Evolutionary conservation across 2,797 vertebrate genomes (phyloP), one percentile per base, ranked within the genome.

Genomic region (Fundulus diaphanus): DNA sequence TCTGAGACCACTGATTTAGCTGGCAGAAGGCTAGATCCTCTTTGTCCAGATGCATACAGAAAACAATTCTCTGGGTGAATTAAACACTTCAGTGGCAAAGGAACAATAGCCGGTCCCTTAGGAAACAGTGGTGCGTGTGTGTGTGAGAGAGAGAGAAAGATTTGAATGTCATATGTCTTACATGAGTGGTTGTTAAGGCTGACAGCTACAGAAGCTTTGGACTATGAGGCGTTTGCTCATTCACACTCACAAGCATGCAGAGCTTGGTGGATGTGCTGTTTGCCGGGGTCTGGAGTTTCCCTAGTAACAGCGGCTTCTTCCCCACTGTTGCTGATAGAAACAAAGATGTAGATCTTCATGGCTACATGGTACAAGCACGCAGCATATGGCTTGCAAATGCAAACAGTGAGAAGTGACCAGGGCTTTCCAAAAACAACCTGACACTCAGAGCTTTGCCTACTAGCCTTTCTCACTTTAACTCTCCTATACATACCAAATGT

Each of bases 1-100:
- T 85, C 80, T 76, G 91, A 91, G 90, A 89, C 85, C 59, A 44
- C 81, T 86, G 88, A 88, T 92, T 84, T 82, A 85, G 82, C 88
- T 89, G 89, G 86, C 85, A 90, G 88, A 68, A 61, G 70, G 79
- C 80, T 79, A 77, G 78, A 83, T 87, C 88, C 13, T 57, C 83
- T 85, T 85, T 84, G 86, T 89, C 88, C 88, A 83, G 80, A 88
- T 71, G 49, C 51, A 13, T 81, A 31, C 73, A 54, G 51, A 74
- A 70, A 69, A 67, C 68, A 79, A 81, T 61, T 29, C 72, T 71
- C 78, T 52, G 46, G 73, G 77, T 72, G 76, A 77, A 85, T 79
- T 68, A 40, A 88, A 88, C 33, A 68, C 83, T 83, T 78, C 81
- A 80, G 80, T 37, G 72, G 70, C 59, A 85, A 82, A 87, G 82